These are phyloP conservation scores for Cerceris ruficornis DNA, from an alignment of 2,888 invertebrate genomes.

Conservation along the genomic window DNA sequence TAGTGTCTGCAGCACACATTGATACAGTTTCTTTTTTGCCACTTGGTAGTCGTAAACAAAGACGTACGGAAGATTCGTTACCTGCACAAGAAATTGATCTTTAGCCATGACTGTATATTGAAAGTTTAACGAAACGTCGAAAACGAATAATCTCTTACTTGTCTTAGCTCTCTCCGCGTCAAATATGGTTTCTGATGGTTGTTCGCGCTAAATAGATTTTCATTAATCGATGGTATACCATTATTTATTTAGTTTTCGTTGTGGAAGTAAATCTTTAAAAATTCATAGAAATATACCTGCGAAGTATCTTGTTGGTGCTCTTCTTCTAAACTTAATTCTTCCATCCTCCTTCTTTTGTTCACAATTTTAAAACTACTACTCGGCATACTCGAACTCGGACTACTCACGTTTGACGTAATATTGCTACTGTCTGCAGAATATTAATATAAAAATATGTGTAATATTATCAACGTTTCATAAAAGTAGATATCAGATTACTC, in stretches of 20 bases:
- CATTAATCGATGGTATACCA: neutral
- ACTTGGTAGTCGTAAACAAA: conserved; percentile 78
- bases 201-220: conserved; percentile 30
- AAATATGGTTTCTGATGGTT: conserved; percentile 20
- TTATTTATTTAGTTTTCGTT: neutral
- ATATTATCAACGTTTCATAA: neutral
- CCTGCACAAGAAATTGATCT: conserved; percentile 41
- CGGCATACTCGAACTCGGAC: conserved; percentile 55
- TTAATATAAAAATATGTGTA: neutral
- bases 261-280: neutral
- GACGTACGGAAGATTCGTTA: conserved; percentile 72
- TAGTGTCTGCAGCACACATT: conserved; percentile 75
- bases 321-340: conserved; percentile 64
- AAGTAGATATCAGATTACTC: conserved; percentile 7
- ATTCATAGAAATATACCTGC: conserved; percentile 37
- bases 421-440: conserved; percentile 39
- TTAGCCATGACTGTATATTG: neutral
- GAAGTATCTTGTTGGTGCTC: conserved; percentile 43
- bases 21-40: conserved; percentile 78
- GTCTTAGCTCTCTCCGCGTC: conserved; percentile 42
- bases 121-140: neutral
- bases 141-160: conserved; percentile 41
- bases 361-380: conserved; percentile 68
- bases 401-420: conserved; percentile 23
- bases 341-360: conserved; percentile 76